phyloP scores from a whole-genome alignment of 2,113 vertebrate genomes.

The Pycnonotus jocosus region DNA sequence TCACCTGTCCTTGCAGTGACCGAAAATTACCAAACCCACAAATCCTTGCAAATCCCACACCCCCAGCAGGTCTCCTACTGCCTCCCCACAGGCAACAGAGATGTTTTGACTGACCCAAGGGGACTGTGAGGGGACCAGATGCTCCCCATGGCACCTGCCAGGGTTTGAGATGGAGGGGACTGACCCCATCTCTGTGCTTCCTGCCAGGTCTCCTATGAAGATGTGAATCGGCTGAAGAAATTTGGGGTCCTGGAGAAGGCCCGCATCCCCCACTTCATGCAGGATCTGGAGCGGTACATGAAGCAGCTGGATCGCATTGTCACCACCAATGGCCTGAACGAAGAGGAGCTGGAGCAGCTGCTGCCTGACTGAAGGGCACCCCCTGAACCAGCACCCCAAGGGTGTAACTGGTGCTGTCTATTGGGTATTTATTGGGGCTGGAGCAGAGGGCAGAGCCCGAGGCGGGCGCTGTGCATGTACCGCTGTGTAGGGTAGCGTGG shows the following conservation, averaged over 20 bases:
- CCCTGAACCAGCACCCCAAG: background rate
- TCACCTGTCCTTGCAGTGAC: background rate
- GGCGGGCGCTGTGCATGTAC: background rate
- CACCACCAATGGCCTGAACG: constrained; percentile 83
- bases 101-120: background rate
- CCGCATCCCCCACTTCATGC: constrained; percentile 94
- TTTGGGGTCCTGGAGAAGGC: constrained; percentile 76
- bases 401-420: background rate
- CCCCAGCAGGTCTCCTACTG: background rate
- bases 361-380: constrained; percentile 75
- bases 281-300: constrained; percentile 84
- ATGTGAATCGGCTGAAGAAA: constrained; percentile 82
- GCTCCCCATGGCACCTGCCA: no score
- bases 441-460: background rate
- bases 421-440: background rate
- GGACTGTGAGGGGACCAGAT: background rate
- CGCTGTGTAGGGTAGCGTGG: background rate
- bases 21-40: background rate
- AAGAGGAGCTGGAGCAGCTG: constrained; percentile 78
- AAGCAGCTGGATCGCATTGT: constrained; percentile 90
- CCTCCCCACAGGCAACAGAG: background rate
- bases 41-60: background rate
- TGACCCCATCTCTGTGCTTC: background rate
- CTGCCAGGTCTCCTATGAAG: constrained; percentile 88
- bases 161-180: background rate